Percentiles rank a stretch among this genome's conserved stretches.
phyloP scores from a whole-genome alignment of 2,113 vertebrate species.

The Meles meles region DNA sequence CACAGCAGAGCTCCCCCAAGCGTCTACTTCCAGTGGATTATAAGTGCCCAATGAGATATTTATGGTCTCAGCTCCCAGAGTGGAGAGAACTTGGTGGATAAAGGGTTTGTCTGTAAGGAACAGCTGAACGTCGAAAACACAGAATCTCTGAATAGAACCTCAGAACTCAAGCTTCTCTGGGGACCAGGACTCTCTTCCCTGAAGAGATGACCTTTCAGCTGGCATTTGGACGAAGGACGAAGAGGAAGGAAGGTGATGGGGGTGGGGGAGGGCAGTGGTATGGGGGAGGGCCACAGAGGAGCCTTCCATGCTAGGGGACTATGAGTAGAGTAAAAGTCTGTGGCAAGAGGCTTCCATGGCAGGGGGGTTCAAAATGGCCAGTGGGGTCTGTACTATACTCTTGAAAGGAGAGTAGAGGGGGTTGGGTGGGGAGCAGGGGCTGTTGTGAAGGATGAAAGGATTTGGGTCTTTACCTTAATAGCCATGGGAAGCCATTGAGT shows the following conservation, averaged over 20 bases:
- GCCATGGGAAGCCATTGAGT: background rate
- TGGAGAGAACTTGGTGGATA: background rate
- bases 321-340: background rate
- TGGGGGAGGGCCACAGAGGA: too few species aligned
- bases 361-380: background rate
- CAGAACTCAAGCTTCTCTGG: background rate
- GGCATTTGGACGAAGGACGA: background rate
- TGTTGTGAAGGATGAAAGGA: background rate
- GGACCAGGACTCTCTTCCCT: background rate
- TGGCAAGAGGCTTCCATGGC: background rate
- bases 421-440: background rate
- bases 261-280: background rate
- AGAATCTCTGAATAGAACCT: background rate
- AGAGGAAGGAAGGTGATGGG: background rate
- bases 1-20: background rate
- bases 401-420: background rate
- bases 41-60: background rate
- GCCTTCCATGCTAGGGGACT: background rate
- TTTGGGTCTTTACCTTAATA: background rate
- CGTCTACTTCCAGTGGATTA: background rate
- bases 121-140: background rate
- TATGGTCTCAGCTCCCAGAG: background rate
- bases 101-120: background rate
- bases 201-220: background rate
- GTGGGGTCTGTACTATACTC: background rate